Base-by-base conservation (phyloP, 2,888 invertebrate species). In the Xylophagus ater region DNA sequence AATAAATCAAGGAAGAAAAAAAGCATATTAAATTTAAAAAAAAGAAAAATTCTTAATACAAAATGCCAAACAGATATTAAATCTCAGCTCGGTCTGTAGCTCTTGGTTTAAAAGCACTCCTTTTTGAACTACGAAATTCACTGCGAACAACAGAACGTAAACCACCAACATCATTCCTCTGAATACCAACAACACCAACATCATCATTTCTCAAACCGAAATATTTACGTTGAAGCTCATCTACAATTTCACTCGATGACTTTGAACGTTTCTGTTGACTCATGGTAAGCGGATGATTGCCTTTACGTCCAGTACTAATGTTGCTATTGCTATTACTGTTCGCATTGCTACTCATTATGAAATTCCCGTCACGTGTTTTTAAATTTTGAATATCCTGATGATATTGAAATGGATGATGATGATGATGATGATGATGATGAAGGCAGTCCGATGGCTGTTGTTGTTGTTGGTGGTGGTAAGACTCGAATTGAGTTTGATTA, bases 171-270 rank as follows among this genome's bases (percentile, higher is more conserved):
- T 26, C 15, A 14, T 25, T 26, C 8, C n/a, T n/a, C n/a, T n/a
- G n/a, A n/a, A n/a, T n/a, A n/a, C n/a, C n/a, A n/a, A n/a, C 39
- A 37, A 28, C 13, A 17, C 7, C 38, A 23, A n/a, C 26, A 12
- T 18, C 2, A 28, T 9, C 14, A 14, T 14, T 15, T 28, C 4
- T 7, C 14, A 28, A 9, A 39, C 33, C 26, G 21, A 21, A 34
- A 31, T 41, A 35, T 34, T 37, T 40, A 14, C 31, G 35, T 24
- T 35, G 37, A 39, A 58, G 51, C 43, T 59, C 58, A 44, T 59
- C 58, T 20, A 61, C 47, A 21, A 61, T 49, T 43, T 62, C 59
- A 35, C 51, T 55, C n/a, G 57, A 56, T 5, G 60, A 59, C 34
- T 53, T 55, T 6, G 60, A 57, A 6, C 54, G 59, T 31, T 56